Conservation (phyloP, 2,888 invertebrate genomes). For the Glyphotaelius pellucidus region DNA sequence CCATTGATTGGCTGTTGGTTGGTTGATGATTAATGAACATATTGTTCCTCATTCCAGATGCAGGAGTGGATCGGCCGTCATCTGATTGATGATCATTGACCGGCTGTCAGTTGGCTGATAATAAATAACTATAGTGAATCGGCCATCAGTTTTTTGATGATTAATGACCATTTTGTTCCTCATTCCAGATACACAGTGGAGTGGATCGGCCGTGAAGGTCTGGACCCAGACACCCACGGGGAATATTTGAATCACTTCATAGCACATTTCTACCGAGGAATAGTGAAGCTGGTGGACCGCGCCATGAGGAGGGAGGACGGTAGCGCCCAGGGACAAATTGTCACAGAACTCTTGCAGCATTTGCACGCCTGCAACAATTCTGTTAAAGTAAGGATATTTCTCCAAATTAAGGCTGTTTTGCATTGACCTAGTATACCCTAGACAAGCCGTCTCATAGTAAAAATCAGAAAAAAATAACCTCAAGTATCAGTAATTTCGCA, state of each 20-base stretch:
- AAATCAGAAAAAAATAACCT: too few relatives aligned
- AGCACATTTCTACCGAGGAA: slow-evolving; percentile 95
- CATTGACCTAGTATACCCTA: too few relatives aligned
- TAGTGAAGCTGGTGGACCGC: slow-evolving; percentile 93
- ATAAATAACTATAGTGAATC: too few relatives aligned
- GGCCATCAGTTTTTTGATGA: neutral
- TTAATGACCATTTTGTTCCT: neutral
- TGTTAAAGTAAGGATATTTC: slow-evolving; percentile 79
- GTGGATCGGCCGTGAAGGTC: slow-evolving; percentile 97
- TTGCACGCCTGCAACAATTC: slow-evolving; percentile 97
- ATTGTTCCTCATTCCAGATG: too few relatives aligned
- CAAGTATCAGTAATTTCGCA: too few relatives aligned
- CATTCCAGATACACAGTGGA: slow-evolving; percentile 90
- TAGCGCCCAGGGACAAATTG: slow-evolving; percentile 94
- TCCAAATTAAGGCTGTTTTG: neutral
- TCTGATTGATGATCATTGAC: too few relatives aligned
- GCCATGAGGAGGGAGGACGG: slow-evolving; percentile 98
- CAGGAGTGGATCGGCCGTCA: too few relatives aligned
- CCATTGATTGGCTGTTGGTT: too few relatives aligned
- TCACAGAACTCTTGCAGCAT: slow-evolving; percentile 96
- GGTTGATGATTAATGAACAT: too few relatives aligned
- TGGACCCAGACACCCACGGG: slow-evolving; percentile 94
- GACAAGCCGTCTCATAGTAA: too few relatives aligned
- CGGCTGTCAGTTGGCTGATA: too few relatives aligned
- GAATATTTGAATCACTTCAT: slow-evolving; percentile 97